phyloP scores from a whole-genome alignment of 2,888 invertebrate species.

The Archaeoteleia sp. region DNA sequence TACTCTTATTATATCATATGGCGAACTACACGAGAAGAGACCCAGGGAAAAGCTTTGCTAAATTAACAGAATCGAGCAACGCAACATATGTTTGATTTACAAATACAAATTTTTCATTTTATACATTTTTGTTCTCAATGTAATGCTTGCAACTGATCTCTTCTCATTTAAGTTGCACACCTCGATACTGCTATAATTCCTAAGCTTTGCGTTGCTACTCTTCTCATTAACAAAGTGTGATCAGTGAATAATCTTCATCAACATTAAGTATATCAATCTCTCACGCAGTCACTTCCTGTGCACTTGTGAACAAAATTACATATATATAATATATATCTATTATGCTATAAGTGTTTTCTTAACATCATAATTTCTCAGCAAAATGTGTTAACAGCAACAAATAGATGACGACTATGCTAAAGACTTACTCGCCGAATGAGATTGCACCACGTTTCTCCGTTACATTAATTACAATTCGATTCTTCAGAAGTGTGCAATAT shows the following conservation, averaged over 20 bases:
- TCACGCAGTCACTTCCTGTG: conserved; percentile 62
- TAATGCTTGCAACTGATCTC: too few species aligned
- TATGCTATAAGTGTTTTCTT: conserved; percentile 58
- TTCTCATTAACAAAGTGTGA: conserved; percentile 43
- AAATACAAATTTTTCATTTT: not conserved
- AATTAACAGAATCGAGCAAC: too few species aligned
- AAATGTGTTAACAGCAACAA: conserved; percentile 60
- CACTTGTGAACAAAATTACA: conserved; percentile 58
- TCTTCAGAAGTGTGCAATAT: conserved; percentile 8
- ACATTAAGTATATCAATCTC: conserved; percentile 72
- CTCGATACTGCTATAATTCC: not conserved
- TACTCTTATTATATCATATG: conserved; percentile 29
- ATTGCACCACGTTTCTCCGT: conserved; percentile 15
- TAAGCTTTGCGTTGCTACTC: conserved; percentile 21
- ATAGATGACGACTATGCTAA: conserved; percentile 53
- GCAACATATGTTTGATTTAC: conserved; percentile 3
- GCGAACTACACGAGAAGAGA: conserved; percentile 37
- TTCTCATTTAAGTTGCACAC: too few species aligned
- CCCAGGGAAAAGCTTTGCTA: too few species aligned
- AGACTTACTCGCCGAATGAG: conserved; percentile 31
- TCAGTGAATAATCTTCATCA: conserved; percentile 58
- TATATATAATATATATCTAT: conserved; percentile 54
- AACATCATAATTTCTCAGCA: conserved; percentile 62
- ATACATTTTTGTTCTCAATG: not conserved
- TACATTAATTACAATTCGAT: conserved; percentile 19